Conservation (phyloP, 2,113 vertebrate genomes). For the Nanger granti region DNA sequence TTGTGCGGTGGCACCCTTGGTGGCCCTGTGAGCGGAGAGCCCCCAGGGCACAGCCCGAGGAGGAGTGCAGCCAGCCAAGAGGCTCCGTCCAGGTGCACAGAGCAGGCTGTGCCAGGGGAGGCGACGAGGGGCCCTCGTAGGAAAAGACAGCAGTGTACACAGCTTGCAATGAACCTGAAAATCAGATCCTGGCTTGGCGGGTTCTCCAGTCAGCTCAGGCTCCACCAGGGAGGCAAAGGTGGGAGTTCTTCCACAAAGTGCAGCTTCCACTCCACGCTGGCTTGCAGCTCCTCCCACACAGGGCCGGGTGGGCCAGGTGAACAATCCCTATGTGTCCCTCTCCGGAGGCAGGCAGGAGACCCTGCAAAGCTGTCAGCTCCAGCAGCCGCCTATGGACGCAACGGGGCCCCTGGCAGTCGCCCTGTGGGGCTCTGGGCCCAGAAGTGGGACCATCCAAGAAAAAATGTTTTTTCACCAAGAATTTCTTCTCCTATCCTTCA, state of each 20-base stretch:
- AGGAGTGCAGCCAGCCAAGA: background rate
- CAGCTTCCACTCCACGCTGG: background rate
- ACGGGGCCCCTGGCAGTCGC: accelerated
- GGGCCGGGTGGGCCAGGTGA: background rate
- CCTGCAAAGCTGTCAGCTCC: background rate
- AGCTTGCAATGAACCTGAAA: background rate
- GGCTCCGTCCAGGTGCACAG: accelerated
- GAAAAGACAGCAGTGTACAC: background rate
- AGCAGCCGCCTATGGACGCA: background rate
- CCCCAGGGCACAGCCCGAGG: accelerated
- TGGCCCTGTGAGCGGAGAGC: background rate
- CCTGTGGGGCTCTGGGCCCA: background rate
- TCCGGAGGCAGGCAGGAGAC: background rate
- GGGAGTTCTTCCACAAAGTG: background rate
- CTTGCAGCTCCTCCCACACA: background rate
- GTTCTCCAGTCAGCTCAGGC: background rate
- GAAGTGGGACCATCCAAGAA: background rate
- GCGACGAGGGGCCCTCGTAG: accelerated
- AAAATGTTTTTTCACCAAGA: background rate
- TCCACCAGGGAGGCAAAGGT: background rate
- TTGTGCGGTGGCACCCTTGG: background rate
- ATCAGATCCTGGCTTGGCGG: background rate
- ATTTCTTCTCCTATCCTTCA: background rate
- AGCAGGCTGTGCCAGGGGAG: background rate
- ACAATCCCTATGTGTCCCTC: background rate